These are phyloP conservation scores for Catamblyrhynchus diadema DNA, from an alignment of 2,797 vertebrate species.

Conservation along the genomic window DNA sequence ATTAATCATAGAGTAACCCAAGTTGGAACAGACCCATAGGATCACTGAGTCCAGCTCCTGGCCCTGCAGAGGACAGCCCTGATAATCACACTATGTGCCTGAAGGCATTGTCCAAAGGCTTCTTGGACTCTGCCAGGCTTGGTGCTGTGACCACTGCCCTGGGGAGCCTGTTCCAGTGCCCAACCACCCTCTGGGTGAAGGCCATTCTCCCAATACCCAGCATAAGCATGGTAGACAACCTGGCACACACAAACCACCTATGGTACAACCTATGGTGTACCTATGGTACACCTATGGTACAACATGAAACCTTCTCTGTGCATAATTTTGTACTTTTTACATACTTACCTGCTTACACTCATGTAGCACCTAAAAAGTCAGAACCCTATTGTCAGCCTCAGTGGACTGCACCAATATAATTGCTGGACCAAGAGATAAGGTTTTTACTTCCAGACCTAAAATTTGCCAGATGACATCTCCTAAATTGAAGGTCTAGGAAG, in stretches of 20 bases:
- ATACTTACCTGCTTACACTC: neutral
- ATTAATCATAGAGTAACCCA: neutral
- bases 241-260: neutral
- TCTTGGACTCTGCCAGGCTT: neutral
- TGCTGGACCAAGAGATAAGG: neutral
- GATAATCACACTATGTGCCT: neutral
- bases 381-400: neutral
- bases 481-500: neutral
- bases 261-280: fast-evolving
- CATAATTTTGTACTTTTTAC: neutral
- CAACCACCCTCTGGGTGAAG: neutral
- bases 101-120: neutral
- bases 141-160: neutral
- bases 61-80: neutral
- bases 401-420: neutral
- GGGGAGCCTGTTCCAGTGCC: neutral
- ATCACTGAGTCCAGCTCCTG: neutral
- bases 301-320: neutral
- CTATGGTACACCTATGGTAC: fast-evolving
- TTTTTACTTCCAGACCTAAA: neutral
- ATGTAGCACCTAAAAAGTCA: neutral
- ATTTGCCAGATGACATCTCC: neutral
- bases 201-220: neutral
- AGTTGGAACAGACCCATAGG: neutral
- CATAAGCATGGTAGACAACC: neutral